These are phyloP conservation scores for Megalurothrips usitatus DNA, from an alignment of 2,888 invertebrate species.

Conservation along the genomic window DNA sequence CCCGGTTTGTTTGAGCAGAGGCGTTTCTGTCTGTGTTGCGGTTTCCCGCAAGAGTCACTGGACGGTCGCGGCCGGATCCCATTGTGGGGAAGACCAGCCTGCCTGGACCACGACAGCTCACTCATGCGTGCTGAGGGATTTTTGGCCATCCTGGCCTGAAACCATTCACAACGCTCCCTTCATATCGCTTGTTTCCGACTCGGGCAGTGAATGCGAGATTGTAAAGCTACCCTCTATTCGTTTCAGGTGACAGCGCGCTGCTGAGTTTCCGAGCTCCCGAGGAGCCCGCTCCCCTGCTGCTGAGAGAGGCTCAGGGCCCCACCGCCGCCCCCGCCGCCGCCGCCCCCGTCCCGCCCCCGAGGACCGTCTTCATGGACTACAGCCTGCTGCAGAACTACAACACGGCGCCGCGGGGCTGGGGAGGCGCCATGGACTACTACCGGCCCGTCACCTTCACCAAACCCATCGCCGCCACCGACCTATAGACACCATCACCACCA, in stretches of 20 bases:
- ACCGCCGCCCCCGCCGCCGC: slow-evolving; percentile 36
- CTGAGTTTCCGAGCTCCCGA: not conserved
- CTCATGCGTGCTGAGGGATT: too few species aligned
- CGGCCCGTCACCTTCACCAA: slow-evolving; percentile 65
- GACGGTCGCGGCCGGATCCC: too few species aligned
- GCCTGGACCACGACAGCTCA: too few species aligned
- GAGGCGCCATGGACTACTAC: slow-evolving; percentile 59
- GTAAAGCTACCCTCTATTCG: too few species aligned
- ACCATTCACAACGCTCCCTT: too few species aligned
- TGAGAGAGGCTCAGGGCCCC: slow-evolving; percentile 45
- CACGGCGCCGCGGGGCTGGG: slow-evolving; percentile 79
- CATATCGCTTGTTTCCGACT: too few species aligned
- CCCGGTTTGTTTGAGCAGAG: too few species aligned
- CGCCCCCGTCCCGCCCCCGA: slow-evolving; percentile 41
- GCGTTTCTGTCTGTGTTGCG: too few species aligned
- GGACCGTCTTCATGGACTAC: slow-evolving; percentile 40
- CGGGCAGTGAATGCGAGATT: too few species aligned
- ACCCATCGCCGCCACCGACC: slow-evolving; percentile 36
- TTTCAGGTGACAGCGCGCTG: slow-evolving; percentile 9
- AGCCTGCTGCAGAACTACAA: slow-evolving; percentile 64
- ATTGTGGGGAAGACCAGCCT: too few species aligned
- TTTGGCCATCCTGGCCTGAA: too few species aligned
- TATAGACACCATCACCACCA: not conserved
- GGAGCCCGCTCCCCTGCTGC: slow-evolving; percentile 14
- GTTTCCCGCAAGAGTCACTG: too few species aligned